These are phyloP conservation scores for Limonius californicus DNA, from an alignment of 1,140 invertebrate species.

Conservation along the genomic window DNA sequence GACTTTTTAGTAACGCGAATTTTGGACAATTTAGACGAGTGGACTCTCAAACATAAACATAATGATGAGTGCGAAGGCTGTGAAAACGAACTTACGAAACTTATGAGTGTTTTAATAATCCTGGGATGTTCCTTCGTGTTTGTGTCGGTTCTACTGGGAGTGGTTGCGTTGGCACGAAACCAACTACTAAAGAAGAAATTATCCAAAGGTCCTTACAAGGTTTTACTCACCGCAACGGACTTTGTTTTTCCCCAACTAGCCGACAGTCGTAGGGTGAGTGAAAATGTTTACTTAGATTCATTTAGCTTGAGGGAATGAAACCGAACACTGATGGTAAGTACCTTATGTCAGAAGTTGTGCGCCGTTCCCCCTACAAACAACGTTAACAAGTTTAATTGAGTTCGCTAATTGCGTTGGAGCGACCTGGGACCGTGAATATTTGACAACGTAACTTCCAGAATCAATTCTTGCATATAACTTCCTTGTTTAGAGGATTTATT, in stretches of 20 bases:
- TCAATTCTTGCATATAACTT: too few species aligned
- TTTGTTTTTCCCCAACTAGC: conserved; percentile 69
- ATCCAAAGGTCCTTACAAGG: conserved; percentile 72
- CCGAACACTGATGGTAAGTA: conserved; percentile 5
- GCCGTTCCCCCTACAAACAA: conserved; percentile 6
- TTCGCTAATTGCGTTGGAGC: conserved; percentile 24
- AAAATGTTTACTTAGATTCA: conserved; percentile 17
- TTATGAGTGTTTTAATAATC: conserved; percentile 34
- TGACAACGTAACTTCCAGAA: conserved; percentile 1
- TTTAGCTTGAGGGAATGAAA: background rate
- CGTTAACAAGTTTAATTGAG: conserved; percentile 25
- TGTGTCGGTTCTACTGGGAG: conserved; percentile 36
- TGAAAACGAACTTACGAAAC: conserved; percentile 31
- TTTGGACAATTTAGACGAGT: conserved; percentile 39
- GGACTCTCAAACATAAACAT: conserved; percentile 40
- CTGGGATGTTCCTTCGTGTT: conserved; percentile 40
- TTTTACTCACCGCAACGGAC: conserved; percentile 67
- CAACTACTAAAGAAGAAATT: conserved; percentile 63
- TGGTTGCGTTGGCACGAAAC: conserved; percentile 46
- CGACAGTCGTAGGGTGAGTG: conserved; percentile 60
- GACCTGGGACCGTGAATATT: conserved; percentile 8
- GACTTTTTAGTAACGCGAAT: conserved; percentile 29
- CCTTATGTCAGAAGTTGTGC: conserved; percentile 5
- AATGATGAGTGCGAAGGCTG: conserved; percentile 43
- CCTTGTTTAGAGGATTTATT: too few species aligned